Evolutionary conservation across 2,797 vertebrate species (phyloP).

Genomic region (Rhynchonycteris naso): DNA sequence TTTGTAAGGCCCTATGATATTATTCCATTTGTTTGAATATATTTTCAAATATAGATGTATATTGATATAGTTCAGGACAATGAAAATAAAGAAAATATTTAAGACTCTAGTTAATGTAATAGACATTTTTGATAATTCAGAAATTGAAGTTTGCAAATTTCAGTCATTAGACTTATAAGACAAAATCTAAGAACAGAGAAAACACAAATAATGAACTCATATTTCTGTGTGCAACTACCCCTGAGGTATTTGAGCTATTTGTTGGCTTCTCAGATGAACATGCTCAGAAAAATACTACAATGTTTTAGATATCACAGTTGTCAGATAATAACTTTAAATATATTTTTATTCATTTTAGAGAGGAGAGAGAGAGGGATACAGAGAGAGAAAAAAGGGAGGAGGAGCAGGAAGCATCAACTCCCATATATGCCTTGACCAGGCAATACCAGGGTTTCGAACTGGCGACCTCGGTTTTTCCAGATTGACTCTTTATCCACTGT

Average conservation of each 20-base stretch:
- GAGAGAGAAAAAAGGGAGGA: too few relatives aligned
- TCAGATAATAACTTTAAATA: neutral
- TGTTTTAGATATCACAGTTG: neutral
- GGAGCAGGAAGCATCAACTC: too few relatives aligned
- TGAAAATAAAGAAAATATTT: slow-evolving; percentile 73
- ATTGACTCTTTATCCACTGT: too few relatives aligned
- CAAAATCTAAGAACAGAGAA: neutral
- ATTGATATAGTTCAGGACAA: slow-evolving; percentile 59
- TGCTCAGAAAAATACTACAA: neutral
- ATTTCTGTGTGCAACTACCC: neutral
- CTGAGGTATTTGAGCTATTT: neutral
- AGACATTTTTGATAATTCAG: neutral
- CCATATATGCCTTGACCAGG: too few relatives aligned
- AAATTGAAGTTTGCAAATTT: neutral
- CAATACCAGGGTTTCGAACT: too few relatives aligned
- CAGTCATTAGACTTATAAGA: neutral
- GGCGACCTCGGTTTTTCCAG: too few relatives aligned
- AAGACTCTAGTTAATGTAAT: neutral
- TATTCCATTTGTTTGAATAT: slow-evolving; percentile 56
- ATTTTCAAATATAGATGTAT: slow-evolving; percentile 68
- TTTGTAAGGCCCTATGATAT: slow-evolving; percentile 35
- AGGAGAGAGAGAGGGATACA: too few relatives aligned
- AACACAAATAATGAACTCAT: neutral
- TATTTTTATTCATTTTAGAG: too few relatives aligned
- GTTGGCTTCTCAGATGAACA: neutral